Evolutionary conservation across 2,797 vertebrate genomes (phyloP), one percentile per base, ranked within the genome.

Genomic region (Macroramphosus scolopax): DNA sequence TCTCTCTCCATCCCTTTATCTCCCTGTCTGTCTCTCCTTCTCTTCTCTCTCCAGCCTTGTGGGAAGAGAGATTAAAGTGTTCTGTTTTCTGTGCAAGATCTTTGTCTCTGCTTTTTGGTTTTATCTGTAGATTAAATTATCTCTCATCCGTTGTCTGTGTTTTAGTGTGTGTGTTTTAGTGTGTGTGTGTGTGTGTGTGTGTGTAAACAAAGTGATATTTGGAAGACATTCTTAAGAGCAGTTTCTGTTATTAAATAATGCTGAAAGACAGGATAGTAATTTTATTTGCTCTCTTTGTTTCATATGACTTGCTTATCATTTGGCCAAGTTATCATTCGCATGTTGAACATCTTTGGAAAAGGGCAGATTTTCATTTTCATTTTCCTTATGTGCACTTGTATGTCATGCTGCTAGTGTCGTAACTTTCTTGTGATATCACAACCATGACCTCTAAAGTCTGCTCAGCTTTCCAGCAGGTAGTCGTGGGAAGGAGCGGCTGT

Each of bases 51-150:
- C 33, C 42, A 25, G 72, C 82, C 77, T 75, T 46, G 45, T 64
- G 80, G 71, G 46, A 53, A 65, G 66, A 72, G 39, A 77, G 70
- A 84, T 85, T 85, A 81, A 81, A 86, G 77, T 78, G 77, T 68
- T 84, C 81, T 87, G 81, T 85, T 85, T 83, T 82, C 60, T 80
- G 54, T 71, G 60, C 41, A 52, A 80, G 83, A 84, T 88, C 66
- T 60, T 83, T 81, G 79, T 85, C 77, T 75, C 30, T 80, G 68
- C 66, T 74, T 80, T 84, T 84, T 76, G 70, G 71, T 39, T 86
- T 81, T 77, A 77, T 84, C 66, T 63, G 41, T 52, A 79, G 68
- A 83, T 85, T 71, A 51, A 69, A 85, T 87, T 82, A 82, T 77
- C 62, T 68, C 33, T 42, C 66, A 64, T 78, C 63, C 33, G 18